Conservation (phyloP, 2,888 invertebrate genomes). For the Agrenia bidenticulata region DNA sequence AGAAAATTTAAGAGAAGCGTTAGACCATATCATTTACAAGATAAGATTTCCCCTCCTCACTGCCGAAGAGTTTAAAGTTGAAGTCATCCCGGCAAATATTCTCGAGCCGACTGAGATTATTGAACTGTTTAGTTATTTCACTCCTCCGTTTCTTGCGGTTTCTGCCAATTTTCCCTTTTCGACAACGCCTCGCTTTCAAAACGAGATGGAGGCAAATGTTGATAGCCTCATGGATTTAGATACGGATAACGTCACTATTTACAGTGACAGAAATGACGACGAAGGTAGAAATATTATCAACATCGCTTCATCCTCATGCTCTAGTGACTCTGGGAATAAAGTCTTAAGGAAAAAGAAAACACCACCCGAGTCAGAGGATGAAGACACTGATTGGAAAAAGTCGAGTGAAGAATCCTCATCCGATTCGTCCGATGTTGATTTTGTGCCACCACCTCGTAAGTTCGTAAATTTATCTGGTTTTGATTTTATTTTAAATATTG, state of each 20-base stretch:
- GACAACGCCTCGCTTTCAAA: not conserved
- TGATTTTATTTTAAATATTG: not conserved
- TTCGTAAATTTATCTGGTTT: not conserved
- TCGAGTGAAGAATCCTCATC: not conserved
- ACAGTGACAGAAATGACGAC: not conserved
- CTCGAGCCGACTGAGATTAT: conserved; percentile 6
- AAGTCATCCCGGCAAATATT: conserved; percentile 8
- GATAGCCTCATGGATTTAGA: not conserved
- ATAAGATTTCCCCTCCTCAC: conserved; percentile 28
- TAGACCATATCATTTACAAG: conserved; percentile 15
- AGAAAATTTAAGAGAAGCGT: conserved; percentile 7
- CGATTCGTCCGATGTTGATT: not conserved
- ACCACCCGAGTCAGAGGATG: too few relatives aligned
- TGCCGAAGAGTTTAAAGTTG: conserved; percentile 17
- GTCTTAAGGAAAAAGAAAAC: too few relatives aligned
- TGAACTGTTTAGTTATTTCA: conserved; percentile 11
- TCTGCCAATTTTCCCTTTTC: not conserved
- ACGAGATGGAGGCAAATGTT: not conserved
- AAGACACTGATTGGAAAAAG: not conserved
- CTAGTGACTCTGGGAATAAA: too few relatives aligned
- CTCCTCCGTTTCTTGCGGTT: not conserved
- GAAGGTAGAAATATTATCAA: not conserved
- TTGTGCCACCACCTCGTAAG: not conserved
- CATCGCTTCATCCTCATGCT: too few relatives aligned
- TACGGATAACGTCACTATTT: too few relatives aligned